Evolutionary conservation across 2,888 invertebrate species (phyloP).

Genomic region (Coremacera marginata): DNA sequence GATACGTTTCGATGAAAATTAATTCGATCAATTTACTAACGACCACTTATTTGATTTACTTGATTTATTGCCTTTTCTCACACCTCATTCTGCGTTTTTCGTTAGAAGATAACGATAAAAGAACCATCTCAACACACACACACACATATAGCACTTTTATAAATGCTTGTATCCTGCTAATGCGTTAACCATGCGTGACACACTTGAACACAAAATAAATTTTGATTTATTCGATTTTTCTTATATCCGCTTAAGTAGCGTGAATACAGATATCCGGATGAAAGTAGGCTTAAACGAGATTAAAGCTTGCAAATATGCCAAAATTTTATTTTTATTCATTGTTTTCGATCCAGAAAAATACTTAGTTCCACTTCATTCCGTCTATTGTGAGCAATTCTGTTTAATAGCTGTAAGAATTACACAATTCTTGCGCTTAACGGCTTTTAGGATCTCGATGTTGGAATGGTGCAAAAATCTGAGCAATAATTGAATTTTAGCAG

Average conservation of each 20-base stretch:
- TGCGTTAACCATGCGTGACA: neutral
- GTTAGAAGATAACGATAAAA: neutral
- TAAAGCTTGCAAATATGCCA: no score
- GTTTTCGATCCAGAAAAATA: no score
- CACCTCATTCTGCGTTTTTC: neutral
- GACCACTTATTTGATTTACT: constrained; percentile 66
- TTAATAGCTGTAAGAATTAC: neutral
- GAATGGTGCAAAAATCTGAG: neutral
- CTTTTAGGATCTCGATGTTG: no score
- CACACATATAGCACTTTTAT: neutral
- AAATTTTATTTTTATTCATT: no score
- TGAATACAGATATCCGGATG: no score
- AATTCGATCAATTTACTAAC: constrained; percentile 52
- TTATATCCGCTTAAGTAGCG: no score
- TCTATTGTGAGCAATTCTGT: neutral
- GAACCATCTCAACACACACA: neutral
- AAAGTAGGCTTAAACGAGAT: no score
- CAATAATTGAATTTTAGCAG: constrained; percentile 25
- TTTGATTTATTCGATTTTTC: constrained; percentile 17
- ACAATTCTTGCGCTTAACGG: neutral
- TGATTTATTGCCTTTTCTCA: constrained; percentile 53
- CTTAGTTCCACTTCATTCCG: neutral
- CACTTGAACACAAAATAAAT: constrained; percentile 5
- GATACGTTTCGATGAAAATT: neutral
- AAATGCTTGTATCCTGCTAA: neutral